Evolutionary conservation across 1,140 invertebrate species (phyloP), one percentile per base, ranked within the genome.

Genomic region (Drosophila funebris): DNA sequence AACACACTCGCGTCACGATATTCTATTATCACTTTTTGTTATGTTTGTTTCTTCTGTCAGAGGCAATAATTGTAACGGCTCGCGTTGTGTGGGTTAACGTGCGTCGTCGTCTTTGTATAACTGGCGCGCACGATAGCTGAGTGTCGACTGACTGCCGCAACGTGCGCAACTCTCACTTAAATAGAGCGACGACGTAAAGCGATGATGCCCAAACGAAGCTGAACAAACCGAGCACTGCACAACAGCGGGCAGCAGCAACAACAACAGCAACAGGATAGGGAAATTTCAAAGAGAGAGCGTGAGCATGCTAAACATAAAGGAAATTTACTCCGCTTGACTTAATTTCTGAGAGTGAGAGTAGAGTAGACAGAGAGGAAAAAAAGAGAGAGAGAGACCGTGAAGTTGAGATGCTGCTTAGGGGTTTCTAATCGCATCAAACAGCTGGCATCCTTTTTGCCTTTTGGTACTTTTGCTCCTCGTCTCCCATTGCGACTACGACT

Each of bases 121-220:
- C 64, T 66, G 37, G 62, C 80, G 78, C 78, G 79, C 80, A 82
- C 80, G 80, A 63, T 87, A 60, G 73, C 74, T 82, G 75, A 76
- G 56, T 88, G 81, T 85, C 78, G 81, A 85, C 82, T 85, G 82
- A 87, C 78, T 85, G 81, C 56, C 83, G 78, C 81, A 85, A 87
- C 82, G 81, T 85, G 81, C 82, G 81, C 78, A 85, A 62, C 81
- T 81, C 81, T 87, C 81, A 74, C 75, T 85, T 85, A 87, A 85
- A 87, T 87, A 72, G 82, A 76, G 63, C 71, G 61, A 50, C 64
- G 24, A 36, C 31, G 31, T 43, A 13, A 41, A 52, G 20, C 46
- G 22, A 22, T n/a, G 8, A n/a, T 27, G 43, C 0, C 60, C 6
- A 22, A 36, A 22, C 56, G 66, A 62, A 24, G 50, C 31, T 57